Conservation (phyloP, 2,113 vertebrate species). For the Tachysurus vachellii region DNA sequence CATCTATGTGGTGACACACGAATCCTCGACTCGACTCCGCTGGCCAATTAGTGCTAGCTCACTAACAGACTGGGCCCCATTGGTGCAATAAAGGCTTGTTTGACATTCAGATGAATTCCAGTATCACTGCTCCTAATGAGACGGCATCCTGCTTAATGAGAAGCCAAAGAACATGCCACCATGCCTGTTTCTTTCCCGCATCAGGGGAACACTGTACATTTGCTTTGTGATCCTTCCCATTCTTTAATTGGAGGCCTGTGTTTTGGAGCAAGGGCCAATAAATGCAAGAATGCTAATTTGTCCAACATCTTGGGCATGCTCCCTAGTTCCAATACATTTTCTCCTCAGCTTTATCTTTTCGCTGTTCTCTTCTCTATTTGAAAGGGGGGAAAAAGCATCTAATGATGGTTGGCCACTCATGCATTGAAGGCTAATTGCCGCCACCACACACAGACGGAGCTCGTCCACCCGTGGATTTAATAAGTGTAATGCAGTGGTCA, state of each 20-base stretch:
- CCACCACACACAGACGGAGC: constrained; percentile 57
- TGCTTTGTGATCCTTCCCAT: constrained; percentile 46
- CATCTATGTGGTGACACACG: background rate
- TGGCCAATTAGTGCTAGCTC: constrained; percentile 44
- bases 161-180: constrained; percentile 34
- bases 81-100: constrained; percentile 48
- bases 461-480: constrained; percentile 74
- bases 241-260: constrained; percentile 59
- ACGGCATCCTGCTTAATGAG: constrained; percentile 47
- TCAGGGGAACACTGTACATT: constrained; percentile 29
- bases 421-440: constrained; percentile 71
- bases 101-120: constrained; percentile 52
- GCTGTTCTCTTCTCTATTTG: constrained; percentile 30
- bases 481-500: constrained; percentile 74
- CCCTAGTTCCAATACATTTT: background rate
- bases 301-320: constrained; percentile 22
- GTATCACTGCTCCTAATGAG: constrained; percentile 47
- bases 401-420: constrained; percentile 36
- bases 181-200: constrained; percentile 40
- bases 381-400: constrained; percentile 58
- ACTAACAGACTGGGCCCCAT: constrained; percentile 1
- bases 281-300: constrained; percentile 42
- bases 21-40: constrained; percentile 20
- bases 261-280: constrained; percentile 29
- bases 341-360: background rate